Base-by-base conservation (phyloP, 2,888 invertebrate species). In the Clitarchus hookeri region DNA sequence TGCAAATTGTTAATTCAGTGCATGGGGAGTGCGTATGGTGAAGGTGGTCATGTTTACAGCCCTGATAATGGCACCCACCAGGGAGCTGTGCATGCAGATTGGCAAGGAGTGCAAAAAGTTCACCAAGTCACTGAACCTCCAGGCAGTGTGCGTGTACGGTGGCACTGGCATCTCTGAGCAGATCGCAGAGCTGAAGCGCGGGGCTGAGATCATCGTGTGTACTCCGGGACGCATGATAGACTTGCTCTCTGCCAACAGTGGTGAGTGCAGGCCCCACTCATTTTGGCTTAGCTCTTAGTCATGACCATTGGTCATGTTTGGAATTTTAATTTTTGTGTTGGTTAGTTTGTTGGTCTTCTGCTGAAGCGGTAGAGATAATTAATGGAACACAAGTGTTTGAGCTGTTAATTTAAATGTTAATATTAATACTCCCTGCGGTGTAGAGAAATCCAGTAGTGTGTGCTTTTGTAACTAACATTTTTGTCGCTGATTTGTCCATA, bases 221-320 rank as follows among this genome's bases (percentile, higher is more conserved):
- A 99, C 99, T 0, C 99, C 99, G 0, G 99, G 99, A 0, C 94
- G 99, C 84, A 99, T 99, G 99, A 99, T 99, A 88, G 99, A 99
- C 92, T 99, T 99, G 99, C 91, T 99, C 89, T 98, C 99, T 0
- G 99, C 99, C 0, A 99, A 99, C 91, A 98, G 97, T 83, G 99
- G 99, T 88, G 88, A 86, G 65, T 19, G 53, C 36, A 36, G 36
- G 36, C 36, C 36, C 36, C 36, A 36, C 1, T 36, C 90, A 88
- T 12, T 25, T 12, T 84, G 23, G 16, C 2, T 36, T 36, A 36
- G 36, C 36, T 36, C 36, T 36, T 36, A 4, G 36, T 25, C 9
- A 11, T 25, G 12, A 36, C 36, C 36, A 36, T 36, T 36, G 36
- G 36, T 36, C 36, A 36, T 36, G 36, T 36, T 36, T 36, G 36